A percentile compares a stretch with the other conserved stretches of the same genome.
Evolutionary conservation across 2,113 vertebrate species (phyloP).

Genomic region (Brachypodius melanocephalos): DNA sequence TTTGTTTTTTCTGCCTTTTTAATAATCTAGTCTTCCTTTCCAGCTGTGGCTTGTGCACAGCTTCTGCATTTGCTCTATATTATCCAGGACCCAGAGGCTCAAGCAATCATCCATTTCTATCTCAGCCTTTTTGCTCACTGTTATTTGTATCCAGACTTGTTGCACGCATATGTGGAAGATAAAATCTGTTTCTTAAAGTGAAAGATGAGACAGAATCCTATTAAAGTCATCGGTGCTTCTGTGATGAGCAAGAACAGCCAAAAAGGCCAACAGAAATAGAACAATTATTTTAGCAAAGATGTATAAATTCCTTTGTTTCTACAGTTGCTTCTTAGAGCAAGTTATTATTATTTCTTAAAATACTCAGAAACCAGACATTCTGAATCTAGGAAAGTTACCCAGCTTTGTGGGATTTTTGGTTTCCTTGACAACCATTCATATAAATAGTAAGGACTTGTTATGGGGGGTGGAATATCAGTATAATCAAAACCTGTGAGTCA

Average conservation of each 20-base stretch:
- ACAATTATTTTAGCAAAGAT: background rate
- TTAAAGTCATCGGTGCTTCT: constrained; percentile 2
- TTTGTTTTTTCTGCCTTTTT: constrained; percentile 39
- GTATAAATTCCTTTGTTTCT: background rate
- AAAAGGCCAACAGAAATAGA: background rate
- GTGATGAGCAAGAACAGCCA: background rate
- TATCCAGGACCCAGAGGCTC: constrained; percentile 4
- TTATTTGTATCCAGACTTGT: constrained; percentile 32
- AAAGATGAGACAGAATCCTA: constrained; percentile 29
- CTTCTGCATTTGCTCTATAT: constrained; percentile 19
- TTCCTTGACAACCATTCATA: constrained; percentile 65
- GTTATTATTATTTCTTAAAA: background rate
- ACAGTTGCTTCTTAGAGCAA: background rate
- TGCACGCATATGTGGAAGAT: constrained; percentile 12
- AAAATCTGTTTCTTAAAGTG: constrained; percentile 36
- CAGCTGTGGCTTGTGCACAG: background rate
- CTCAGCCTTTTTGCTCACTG: background rate
- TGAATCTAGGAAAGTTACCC: constrained; percentile 8
- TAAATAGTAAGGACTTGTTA: constrained; percentile 42
- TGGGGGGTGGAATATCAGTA: background rate
- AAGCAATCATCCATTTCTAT: constrained; percentile 32
- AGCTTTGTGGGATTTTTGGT: constrained; percentile 33
- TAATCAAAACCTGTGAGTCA: background rate
- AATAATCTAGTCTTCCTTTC: constrained; percentile 23
- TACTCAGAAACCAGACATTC: constrained; percentile 14